Evolutionary conservation across 2,888 invertebrate species (phyloP).

Genomic region (Cerastis leucographa): DNA sequence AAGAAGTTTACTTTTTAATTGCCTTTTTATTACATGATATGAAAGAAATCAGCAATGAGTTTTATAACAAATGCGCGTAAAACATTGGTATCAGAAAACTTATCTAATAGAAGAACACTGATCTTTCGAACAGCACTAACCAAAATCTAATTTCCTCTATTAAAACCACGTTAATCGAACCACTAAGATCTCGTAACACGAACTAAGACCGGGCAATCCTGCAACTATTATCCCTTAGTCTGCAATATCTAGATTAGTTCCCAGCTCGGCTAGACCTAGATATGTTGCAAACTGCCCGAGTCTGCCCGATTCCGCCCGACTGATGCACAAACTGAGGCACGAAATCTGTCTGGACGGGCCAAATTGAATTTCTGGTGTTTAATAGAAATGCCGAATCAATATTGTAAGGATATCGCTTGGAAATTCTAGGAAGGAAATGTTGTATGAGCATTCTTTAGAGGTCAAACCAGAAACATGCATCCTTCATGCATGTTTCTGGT

Average conservation of each 20-base stretch:
- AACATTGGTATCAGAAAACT: neutral
- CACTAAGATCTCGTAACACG: constrained; percentile 31
- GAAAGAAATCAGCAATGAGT: neutral
- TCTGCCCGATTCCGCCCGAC: neutral
- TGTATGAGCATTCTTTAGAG: neutral
- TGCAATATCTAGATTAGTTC: constrained; percentile 62
- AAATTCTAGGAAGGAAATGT: neutral
- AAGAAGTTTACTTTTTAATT: neutral
- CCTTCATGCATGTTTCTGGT: neutral
- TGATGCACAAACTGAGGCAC: constrained; percentile 51
- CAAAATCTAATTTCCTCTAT: constrained; percentile 17
- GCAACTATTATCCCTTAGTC: constrained; percentile 53
- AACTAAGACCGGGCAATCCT: constrained; percentile 34
- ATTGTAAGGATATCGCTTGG: constrained; percentile 18
- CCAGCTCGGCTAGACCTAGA: constrained; percentile 26
- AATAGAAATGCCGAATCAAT: constrained; percentile 52
- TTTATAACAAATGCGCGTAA: neutral
- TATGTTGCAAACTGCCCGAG: constrained; percentile 30
- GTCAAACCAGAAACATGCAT: no score
- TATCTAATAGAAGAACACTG: neutral
- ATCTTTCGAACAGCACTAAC: neutral
- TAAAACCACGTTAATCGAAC: constrained; percentile 17
- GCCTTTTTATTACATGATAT: neutral
- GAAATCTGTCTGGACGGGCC: constrained; percentile 54
- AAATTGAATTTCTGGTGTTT: constrained; percentile 52